phyloP scores from a whole-genome alignment of 1,140 invertebrate species.

The Ctenoplectra terminalis region DNA sequence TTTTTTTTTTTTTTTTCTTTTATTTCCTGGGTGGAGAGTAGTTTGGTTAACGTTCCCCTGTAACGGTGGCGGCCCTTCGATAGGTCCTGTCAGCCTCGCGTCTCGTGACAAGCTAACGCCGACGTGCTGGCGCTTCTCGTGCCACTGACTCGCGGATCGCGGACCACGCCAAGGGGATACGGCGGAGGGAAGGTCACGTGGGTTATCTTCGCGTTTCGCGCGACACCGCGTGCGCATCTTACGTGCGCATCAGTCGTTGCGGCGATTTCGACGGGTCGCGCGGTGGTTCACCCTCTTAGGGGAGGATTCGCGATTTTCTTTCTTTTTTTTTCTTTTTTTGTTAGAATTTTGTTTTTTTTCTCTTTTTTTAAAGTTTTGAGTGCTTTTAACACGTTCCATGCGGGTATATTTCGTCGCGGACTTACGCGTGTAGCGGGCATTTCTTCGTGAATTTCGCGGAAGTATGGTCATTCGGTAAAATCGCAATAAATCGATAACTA shows the following conservation, averaged over 20 bases:
- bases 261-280: conserved; percentile 66
- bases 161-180: neutral
- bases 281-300: too few relatives aligned
- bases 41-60: too few relatives aligned
- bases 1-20: too few relatives aligned
- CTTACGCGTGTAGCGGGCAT: too few relatives aligned
- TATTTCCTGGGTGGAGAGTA: too few relatives aligned
- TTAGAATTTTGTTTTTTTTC: conserved; percentile 72
- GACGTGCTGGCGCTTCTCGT: conserved; percentile 15
- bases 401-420: too few relatives aligned
- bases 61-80: conserved; percentile 19
- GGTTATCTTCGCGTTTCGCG: conserved; percentile 74
- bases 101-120: conserved; percentile 33
- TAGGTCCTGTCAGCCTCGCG: conserved; percentile 15
- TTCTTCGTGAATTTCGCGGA: too few relatives aligned
- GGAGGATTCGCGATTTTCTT: too few relatives aligned
- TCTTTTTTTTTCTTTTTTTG: too few relatives aligned
- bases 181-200: conserved; percentile 71
- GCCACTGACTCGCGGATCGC: neutral
- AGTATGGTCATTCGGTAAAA: too few relatives aligned
- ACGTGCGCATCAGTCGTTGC: conserved; percentile 72
- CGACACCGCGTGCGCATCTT: conserved; percentile 70
- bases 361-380: neutral
- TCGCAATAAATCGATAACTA: too few relatives aligned
- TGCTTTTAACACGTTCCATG: neutral